Evolutionary conservation across 1,140 invertebrate species (phyloP).

Genomic region (Magallana angulata): DNA sequence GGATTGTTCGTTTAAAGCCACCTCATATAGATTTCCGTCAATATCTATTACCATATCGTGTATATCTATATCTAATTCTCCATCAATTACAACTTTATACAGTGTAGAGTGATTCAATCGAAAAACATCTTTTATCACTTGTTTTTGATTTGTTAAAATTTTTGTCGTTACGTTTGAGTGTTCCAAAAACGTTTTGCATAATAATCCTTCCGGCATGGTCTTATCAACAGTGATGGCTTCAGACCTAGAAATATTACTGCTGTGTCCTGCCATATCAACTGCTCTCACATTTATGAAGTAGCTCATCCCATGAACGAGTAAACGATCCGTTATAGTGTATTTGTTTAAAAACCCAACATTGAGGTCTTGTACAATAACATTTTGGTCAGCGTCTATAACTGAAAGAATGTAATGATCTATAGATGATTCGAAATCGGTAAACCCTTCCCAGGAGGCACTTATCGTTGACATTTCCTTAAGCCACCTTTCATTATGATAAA

Average conservation of each 20-base stretch:
- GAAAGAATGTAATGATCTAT: constrained; percentile 55
- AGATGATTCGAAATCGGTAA: constrained; percentile 59
- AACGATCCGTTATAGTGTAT: constrained; percentile 18
- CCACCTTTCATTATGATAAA: constrained; percentile 27
- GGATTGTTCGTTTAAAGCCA: neutral
- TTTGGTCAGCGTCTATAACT: constrained; percentile 29
- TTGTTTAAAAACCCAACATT: constrained; percentile 42
- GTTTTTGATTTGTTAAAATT: neutral
- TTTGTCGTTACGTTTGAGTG: neutral
- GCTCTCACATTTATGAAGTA: constrained; percentile 57
- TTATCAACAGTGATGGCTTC: constrained; percentile 56
- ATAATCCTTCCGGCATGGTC: constrained; percentile 53
- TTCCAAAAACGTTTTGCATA: constrained; percentile 28
- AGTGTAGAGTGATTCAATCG: neutral
- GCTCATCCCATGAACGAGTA: constrained; percentile 42
- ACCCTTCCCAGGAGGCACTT: constrained; percentile 61
- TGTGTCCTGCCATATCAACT: constrained; percentile 60
- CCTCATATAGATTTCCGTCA: neutral
- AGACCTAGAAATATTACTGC: constrained; percentile 45
- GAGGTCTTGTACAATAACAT: neutral
- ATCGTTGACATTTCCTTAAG: constrained; percentile 43
- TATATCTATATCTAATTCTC: neutral
- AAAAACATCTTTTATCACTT: neutral
- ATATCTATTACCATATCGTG: neutral
- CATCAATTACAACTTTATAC: neutral